Evolutionary conservation across 2,113 vertebrate species (phyloP).

Genomic region (Poeciliopsis prolifica): DNA sequence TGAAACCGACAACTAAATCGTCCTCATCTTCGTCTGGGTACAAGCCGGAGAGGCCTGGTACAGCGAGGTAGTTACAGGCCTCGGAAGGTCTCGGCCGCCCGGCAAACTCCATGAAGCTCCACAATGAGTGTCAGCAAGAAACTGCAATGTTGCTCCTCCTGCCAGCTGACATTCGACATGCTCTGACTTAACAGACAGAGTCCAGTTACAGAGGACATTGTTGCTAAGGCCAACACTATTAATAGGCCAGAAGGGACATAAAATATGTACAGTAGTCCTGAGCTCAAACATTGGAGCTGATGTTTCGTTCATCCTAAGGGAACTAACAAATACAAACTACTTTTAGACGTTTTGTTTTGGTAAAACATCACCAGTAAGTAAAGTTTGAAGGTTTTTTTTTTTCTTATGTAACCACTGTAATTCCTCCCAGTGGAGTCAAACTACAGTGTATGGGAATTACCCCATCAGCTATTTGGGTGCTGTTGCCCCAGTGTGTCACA

Average conservation of each 20-base stretch:
- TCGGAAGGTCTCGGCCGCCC: constrained; percentile 73
- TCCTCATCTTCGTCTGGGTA: constrained; percentile 73
- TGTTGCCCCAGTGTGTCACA: constrained; percentile 29
- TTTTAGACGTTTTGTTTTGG: too few relatives aligned
- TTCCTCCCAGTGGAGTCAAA: constrained; percentile 8
- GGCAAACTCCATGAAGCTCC: constrained; percentile 87
- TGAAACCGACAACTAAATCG: constrained; percentile 60
- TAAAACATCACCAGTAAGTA: too few relatives aligned
- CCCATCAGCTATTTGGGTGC: constrained; percentile 25
- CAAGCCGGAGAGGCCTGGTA: constrained; percentile 47
- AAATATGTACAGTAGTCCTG: constrained; percentile 82
- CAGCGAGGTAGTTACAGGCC: constrained; percentile 59
- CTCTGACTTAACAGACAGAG: constrained; percentile 88
- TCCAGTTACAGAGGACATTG: constrained; percentile 96
- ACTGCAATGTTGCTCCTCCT: constrained; percentile 76
- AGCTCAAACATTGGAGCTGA: constrained; percentile 66
- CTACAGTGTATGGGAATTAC: constrained; percentile 1
- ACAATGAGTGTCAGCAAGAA: constrained; percentile 77
- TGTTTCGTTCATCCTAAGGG: constrained; percentile 3
- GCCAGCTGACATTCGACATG: constrained; percentile 89
- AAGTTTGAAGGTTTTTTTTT: background rate
- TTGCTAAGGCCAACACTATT: constrained; percentile 90
- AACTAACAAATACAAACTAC: too few relatives aligned
- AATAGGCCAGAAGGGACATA: constrained; percentile 86
- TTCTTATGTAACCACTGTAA: constrained; percentile 4